Evolutionary conservation across 2,113 vertebrate species (phyloP).

Genomic region (Thymallus thymallus): DNA sequence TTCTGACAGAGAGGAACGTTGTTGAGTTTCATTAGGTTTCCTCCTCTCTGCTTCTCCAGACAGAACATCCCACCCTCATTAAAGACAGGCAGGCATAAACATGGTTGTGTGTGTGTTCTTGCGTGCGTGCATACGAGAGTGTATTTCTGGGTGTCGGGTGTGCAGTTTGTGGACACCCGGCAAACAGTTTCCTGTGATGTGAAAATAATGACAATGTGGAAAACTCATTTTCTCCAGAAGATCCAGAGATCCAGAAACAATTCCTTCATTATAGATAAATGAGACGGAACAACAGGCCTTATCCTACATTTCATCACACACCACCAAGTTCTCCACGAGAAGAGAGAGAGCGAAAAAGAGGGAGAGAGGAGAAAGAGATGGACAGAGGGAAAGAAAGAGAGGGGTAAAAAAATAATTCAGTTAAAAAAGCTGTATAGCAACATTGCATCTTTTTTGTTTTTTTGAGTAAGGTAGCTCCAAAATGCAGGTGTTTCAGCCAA

Average conservation of each 20-base stretch:
- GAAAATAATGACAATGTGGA: conserved; percentile 60
- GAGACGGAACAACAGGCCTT: background rate
- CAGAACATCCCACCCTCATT: background rate
- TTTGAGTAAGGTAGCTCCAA: too few relatives aligned
- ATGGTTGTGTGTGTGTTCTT: conserved; percentile 13
- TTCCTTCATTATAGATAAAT: background rate
- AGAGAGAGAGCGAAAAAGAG: background rate
- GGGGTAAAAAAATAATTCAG: too few relatives aligned
- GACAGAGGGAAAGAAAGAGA: background rate
- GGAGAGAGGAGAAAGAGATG: background rate
- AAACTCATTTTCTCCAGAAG: conserved; percentile 31
- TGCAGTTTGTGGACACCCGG: conserved; percentile 43
- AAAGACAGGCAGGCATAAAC: background rate
- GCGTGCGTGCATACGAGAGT: background rate
- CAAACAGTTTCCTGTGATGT: conserved; percentile 57
- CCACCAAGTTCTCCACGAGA: too few relatives aligned
- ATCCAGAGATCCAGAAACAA: background rate
- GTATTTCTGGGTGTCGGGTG: conserved; percentile 1
- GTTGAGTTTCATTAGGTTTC: background rate
- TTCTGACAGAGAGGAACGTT: background rate
- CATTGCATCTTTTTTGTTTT: too few relatives aligned
- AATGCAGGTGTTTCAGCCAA: too few relatives aligned
- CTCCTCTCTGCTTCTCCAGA: background rate
- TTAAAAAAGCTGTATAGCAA: too few relatives aligned
- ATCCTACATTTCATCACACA: background rate